A percentile compares a stretch with the other conserved stretches of the same genome.
phyloP scores from a whole-genome alignment of 2,113 vertebrate genomes.

The Fulica atra region DNA sequence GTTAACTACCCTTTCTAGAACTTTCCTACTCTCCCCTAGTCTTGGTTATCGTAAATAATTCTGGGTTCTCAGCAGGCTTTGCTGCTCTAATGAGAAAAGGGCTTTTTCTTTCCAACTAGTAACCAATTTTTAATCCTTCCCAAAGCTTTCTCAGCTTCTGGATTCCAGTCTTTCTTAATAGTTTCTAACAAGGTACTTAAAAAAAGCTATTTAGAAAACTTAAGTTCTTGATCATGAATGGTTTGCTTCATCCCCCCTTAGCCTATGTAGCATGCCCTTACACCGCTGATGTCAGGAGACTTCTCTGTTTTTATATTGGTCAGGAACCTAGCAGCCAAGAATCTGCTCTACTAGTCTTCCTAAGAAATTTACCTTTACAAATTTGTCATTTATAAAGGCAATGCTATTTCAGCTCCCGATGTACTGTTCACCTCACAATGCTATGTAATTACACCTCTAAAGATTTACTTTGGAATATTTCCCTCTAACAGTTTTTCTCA shows the following conservation, averaged over 20 bases:
- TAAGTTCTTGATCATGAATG: not conserved
- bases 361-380: not conserved
- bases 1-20: not conserved
- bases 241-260: not conserved
- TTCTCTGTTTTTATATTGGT: not conserved
- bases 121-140: not conserved
- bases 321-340: not conserved
- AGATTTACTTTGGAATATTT: not conserved
- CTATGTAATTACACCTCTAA: not conserved
- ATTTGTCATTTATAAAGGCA: not conserved
- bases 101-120: not conserved
- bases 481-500: not conserved
- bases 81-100: not conserved
- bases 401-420: not conserved
- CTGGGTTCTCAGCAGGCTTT: not conserved
- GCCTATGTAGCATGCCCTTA: not conserved
- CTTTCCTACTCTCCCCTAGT: not conserved
- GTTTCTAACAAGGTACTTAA: not conserved
- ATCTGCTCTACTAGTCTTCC: not conserved
- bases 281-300: not conserved
- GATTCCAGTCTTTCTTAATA: not conserved
- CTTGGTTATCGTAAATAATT: not conserved
- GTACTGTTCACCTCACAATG: not conserved
- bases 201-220: not conserved
- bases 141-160: not conserved